Percentiles rank a stretch among this genome's conserved stretches.
Conservation (phyloP, 2,888 invertebrate genomes). For the Tetrapedia diversipes region DNA sequence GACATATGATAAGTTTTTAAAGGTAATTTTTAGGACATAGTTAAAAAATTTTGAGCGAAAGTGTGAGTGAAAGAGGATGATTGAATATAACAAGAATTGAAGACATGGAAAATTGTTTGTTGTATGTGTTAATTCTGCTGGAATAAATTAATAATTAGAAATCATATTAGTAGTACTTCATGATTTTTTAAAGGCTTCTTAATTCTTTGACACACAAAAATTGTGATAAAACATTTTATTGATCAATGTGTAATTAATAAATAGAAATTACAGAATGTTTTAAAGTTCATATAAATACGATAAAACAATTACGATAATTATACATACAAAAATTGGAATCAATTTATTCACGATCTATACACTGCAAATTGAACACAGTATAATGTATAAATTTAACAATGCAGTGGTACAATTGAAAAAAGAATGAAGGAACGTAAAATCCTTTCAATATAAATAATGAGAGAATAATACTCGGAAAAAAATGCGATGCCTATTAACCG, state of each 20-base stretch:
- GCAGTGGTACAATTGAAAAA: not conserved
- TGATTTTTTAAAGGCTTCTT: not conserved
- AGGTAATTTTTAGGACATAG: conserved; percentile 61
- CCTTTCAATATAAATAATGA: not conserved
- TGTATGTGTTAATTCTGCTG: conserved; percentile 71
- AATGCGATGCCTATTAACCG: conserved; percentile 42
- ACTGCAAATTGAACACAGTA: not conserved
- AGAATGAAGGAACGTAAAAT: conserved; percentile 3
- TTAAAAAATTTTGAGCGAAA: conserved; percentile 55
- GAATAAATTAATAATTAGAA: conserved; percentile 72
- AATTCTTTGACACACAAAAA: not conserved
- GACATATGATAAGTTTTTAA: conserved; percentile 67
- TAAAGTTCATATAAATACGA: not conserved
- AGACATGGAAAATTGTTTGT: conserved; percentile 66
- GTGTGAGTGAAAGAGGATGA: conserved; percentile 34
- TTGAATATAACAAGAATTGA: conserved; percentile 37
- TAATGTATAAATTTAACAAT: not conserved
- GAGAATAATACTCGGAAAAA: not conserved
- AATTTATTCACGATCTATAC: not conserved
- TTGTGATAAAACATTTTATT: conserved; percentile 17
- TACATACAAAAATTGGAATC: not conserved
- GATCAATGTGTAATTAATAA: not conserved
- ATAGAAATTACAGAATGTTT: not conserved
- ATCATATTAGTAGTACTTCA: not conserved
- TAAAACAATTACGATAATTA: not conserved